Conservation (phyloP, 2,888 invertebrate species). For the Portevinia maculata region DNA sequence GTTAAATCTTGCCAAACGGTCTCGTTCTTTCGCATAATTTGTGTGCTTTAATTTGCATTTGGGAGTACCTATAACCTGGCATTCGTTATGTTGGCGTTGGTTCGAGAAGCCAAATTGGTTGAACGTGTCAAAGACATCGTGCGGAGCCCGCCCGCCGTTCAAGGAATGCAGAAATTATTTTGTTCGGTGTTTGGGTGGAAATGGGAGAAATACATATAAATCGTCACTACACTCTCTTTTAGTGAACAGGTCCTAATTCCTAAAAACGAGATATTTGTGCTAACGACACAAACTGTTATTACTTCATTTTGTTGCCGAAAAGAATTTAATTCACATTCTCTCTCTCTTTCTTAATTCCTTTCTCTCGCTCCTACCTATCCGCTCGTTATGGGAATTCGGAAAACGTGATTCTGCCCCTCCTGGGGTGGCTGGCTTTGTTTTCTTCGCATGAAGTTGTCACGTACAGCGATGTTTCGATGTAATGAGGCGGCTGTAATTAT, state of each 20-base stretch:
- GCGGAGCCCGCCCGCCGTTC: background rate
- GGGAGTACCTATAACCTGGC: constrained; percentile 27
- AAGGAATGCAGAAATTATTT: constrained; percentile 42
- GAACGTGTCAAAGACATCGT: constrained; percentile 67
- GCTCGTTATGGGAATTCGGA: constrained; percentile 16
- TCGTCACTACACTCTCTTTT: constrained; percentile 34
- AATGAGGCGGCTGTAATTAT: constrained; percentile 70
- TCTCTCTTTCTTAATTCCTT: background rate
- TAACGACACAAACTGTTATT: constrained; percentile 72
- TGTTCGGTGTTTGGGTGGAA: background rate
- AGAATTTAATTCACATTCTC: constrained; percentile 19
- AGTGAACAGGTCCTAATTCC: constrained; percentile 66
- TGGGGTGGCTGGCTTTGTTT: constrained; percentile 16
- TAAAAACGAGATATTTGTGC: constrained; percentile 52
- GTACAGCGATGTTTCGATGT: constrained; percentile 57
- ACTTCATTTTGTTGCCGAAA: constrained; percentile 54
- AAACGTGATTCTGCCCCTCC: constrained; percentile 62
- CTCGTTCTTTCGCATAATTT: constrained; percentile 65
- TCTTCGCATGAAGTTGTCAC: constrained; percentile 50
- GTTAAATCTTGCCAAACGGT: constrained; percentile 55
- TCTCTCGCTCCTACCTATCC: background rate
- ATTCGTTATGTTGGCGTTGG: constrained; percentile 11
- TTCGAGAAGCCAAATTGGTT: constrained; percentile 57
- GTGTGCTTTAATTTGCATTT: constrained; percentile 68
- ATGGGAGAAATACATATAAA: constrained; percentile 31